Percentiles rank a stretch among this genome's conserved stretches.
phyloP scores from a whole-genome alignment of 2,113 vertebrate genomes.

The Pongo pygmaeus region DNA sequence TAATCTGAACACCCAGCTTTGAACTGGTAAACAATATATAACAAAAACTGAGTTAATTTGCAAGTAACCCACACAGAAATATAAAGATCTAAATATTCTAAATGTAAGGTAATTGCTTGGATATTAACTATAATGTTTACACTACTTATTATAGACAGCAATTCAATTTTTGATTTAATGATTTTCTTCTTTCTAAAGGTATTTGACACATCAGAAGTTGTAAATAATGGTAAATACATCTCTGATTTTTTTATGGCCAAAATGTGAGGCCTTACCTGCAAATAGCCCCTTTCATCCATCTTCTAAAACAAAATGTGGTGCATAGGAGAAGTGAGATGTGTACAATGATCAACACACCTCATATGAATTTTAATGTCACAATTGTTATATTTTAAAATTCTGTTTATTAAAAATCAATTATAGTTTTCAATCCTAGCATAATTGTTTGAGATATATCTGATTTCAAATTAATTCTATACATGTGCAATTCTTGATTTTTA shows the following conservation, averaged over 20 bases:
- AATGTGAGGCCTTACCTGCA: not conserved
- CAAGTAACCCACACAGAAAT: not conserved
- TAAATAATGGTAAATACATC: not conserved
- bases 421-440: not conserved
- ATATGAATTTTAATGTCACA: not conserved
- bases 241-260: not conserved
- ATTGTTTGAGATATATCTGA: not conserved
- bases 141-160: not conserved
- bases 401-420: not conserved
- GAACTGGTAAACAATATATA: not conserved
- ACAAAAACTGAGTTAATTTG: not conserved
- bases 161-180: not conserved
- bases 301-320: not conserved
- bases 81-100: not conserved
- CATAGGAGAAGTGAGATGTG: not conserved
- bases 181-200: slow-evolving; percentile 11
- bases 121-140: not conserved
- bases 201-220: not conserved
- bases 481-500: not conserved
- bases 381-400: not conserved
- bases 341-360: not conserved
- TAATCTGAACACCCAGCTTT: not conserved
- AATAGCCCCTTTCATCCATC: not conserved
- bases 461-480: not conserved
- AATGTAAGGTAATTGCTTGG: not conserved